These are phyloP conservation scores for Drusus annulatus DNA, from an alignment of 1,140 invertebrate species.

Conservation along the genomic window DNA sequence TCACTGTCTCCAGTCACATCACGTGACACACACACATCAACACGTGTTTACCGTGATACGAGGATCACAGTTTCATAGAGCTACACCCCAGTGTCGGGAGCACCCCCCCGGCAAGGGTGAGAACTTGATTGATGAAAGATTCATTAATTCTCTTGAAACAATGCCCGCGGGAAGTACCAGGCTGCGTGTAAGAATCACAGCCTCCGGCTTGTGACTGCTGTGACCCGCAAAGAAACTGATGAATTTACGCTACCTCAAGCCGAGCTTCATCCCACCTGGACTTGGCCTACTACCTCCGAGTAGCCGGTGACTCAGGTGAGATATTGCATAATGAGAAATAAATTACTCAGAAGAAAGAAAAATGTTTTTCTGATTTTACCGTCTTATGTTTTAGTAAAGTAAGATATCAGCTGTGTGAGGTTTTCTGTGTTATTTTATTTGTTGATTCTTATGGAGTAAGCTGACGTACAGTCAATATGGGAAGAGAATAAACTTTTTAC, in stretches of 20 bases:
- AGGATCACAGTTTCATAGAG: not conserved
- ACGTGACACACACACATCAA: constrained; percentile 25
- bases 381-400: too few relatives aligned
- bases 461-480: too few relatives aligned
- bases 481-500: too few relatives aligned
- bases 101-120: not conserved
- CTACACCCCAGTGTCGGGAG: not conserved
- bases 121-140: constrained; percentile 54
- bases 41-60: constrained; percentile 29
- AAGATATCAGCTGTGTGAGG: too few relatives aligned
- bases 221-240: not conserved
- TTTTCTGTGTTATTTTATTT: too few relatives aligned
- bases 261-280: not conserved
- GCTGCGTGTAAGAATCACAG: not conserved
- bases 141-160: constrained; percentile 52
- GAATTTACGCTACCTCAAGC: not conserved
- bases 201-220: not conserved
- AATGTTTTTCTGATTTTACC: too few relatives aligned
- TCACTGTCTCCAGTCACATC: constrained; percentile 1
- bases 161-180: constrained; percentile 16
- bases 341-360: too few relatives aligned
- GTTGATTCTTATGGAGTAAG: too few relatives aligned
- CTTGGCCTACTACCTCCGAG: not conserved
- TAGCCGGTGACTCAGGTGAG: constrained; percentile 12
- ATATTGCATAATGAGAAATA: too few relatives aligned